These are phyloP conservation scores for Sebastes hopkinsi DNA, from an alignment of 2,797 vertebrate species.

Conservation along the genomic window DNA sequence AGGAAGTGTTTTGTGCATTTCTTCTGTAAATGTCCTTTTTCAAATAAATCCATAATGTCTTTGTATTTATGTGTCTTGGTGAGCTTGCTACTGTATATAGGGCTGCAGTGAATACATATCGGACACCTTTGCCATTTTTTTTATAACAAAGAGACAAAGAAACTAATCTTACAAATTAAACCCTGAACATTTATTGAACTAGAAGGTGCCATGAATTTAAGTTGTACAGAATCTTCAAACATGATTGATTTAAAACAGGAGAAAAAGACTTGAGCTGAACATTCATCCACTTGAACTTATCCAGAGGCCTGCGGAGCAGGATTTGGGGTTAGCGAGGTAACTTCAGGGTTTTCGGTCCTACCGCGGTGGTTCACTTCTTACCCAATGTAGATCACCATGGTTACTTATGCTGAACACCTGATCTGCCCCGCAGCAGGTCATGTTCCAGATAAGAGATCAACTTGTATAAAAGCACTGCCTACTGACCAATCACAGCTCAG, in stretches of 20 bases:
- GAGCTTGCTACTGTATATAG: neutral
- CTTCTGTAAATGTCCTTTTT: slow-evolving; percentile 28
- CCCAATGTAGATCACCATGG: too few species aligned
- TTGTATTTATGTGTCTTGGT: slow-evolving; percentile 1
- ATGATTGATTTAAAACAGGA: neutral
- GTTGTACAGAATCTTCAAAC: neutral
- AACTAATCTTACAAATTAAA: neutral
- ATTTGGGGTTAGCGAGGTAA: too few species aligned
- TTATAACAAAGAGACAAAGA: neutral
- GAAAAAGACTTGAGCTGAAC: neutral
- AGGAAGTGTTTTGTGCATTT: neutral
- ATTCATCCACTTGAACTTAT: neutral
- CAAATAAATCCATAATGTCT: slow-evolving; percentile 39
- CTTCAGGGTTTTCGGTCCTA: too few species aligned
- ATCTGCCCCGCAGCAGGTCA: too few species aligned
- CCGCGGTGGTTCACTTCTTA: too few species aligned
- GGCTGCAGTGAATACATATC: neutral
- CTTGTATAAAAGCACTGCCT: too few species aligned
- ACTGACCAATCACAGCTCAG: too few species aligned
- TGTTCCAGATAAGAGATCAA: too few species aligned
- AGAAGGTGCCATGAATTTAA: neutral
- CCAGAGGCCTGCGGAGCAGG: too few species aligned
- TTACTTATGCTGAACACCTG: too few species aligned
- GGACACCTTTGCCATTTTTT: neutral
- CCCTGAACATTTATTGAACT: neutral